These are phyloP conservation scores for Armadillidium nasatum DNA, from an alignment of 1,140 invertebrate species.

Conservation along the genomic window DNA sequence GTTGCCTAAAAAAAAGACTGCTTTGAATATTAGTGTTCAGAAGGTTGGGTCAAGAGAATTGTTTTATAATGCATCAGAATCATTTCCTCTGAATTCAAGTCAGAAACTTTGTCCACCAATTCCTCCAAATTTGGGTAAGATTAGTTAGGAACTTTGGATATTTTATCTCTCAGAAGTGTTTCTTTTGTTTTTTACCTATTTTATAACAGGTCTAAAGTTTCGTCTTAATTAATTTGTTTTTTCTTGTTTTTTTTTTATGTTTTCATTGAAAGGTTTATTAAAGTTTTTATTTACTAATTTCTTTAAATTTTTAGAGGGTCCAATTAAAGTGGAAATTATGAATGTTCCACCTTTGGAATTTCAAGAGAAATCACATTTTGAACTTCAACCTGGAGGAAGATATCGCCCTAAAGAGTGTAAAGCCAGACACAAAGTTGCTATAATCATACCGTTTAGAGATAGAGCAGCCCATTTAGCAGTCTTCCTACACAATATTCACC, in stretches of 20 bases:
- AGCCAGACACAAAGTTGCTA: constrained; percentile 63
- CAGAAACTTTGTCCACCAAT: neutral
- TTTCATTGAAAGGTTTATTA: too few species aligned
- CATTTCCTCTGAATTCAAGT: neutral
- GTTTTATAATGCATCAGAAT: too few species aligned
- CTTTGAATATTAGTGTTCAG: too few species aligned
- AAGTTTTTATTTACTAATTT: too few species aligned
- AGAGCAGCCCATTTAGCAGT: constrained; percentile 53
- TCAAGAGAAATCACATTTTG: constrained; percentile 46
- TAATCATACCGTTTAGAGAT: constrained; percentile 49
- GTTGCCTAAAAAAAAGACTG: too few species aligned
- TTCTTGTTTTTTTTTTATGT: too few species aligned
- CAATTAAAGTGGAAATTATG: neutral
- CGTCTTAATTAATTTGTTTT: too few species aligned
- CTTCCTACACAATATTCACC: constrained; percentile 48
- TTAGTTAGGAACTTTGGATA: neutral
- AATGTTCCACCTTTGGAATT: neutral
- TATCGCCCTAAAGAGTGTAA: constrained; percentile 70
- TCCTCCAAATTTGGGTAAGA: neutral
- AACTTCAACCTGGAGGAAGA: constrained; percentile 64
- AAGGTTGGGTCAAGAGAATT: too few species aligned
- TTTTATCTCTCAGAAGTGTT: neutral
- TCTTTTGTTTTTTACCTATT: too few species aligned
- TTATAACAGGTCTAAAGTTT: too few species aligned
- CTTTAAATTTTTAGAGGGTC: neutral